Percentiles rank a stretch among this genome's conserved stretches.
phyloP scores from a whole-genome alignment of 1,140 invertebrate species.

The Cardiocondyla obscurior region DNA sequence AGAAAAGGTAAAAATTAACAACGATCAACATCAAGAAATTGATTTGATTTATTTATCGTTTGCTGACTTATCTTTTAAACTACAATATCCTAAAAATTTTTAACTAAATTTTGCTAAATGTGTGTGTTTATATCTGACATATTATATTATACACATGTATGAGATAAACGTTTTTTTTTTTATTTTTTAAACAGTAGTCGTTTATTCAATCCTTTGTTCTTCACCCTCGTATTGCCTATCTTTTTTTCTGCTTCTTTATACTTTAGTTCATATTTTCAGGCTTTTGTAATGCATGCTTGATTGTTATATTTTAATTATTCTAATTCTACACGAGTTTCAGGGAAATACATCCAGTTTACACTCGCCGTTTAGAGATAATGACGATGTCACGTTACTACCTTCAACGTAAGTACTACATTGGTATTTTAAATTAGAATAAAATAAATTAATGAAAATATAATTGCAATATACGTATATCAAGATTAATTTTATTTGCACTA shows the following conservation, averaged over 20 bases:
- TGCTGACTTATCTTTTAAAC: background rate
- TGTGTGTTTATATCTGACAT: background rate
- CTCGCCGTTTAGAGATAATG: constrained; percentile 56
- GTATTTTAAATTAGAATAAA: background rate
- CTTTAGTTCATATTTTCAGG: constrained; percentile 56
- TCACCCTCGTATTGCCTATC: background rate
- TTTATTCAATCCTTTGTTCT: background rate
- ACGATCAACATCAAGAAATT: too few species aligned
- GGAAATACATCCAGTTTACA: constrained; percentile 66
- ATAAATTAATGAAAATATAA: background rate
- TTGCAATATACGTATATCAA: background rate
- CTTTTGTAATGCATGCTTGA: constrained; percentile 70
- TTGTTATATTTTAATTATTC: constrained; percentile 67
- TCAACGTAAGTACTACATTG: constrained; percentile 51
- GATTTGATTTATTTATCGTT: background rate
- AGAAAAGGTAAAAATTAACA: constrained; percentile 85
- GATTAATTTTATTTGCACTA: background rate
- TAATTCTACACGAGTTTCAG: constrained; percentile 76
- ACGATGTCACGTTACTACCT: background rate
- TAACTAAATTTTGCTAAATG: background rate
- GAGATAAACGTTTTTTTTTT: background rate
- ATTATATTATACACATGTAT: background rate
- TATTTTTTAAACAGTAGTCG: background rate
- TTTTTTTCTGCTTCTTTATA: constrained; percentile 8
- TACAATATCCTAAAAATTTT: constrained; percentile 4